phyloP scores from a whole-genome alignment of 1,140 invertebrate species.

The Listronotus oregonensis region DNA sequence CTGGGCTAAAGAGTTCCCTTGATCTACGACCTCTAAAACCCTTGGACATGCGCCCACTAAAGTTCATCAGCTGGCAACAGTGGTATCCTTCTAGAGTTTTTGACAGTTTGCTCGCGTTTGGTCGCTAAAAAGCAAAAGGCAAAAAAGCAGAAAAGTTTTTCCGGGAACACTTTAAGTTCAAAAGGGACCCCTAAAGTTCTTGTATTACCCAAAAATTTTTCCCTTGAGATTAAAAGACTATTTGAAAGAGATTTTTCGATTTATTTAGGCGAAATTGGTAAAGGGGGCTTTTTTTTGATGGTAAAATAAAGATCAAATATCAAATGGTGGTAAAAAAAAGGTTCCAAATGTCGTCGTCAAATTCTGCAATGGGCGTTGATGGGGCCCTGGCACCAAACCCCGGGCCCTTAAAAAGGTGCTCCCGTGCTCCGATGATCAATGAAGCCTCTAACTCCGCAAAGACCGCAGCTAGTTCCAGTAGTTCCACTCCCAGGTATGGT shows the following conservation, averaged over 20 bases:
- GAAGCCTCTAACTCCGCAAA: constrained; percentile 60
- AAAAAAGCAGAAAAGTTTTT: background rate
- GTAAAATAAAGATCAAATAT: constrained; percentile 23
- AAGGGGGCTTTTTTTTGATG: background rate
- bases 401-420: constrained; percentile 75
- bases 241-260: background rate
- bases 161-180: background rate
- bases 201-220: background rate
- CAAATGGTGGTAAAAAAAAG: constrained; percentile 25
- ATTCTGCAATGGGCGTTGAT: constrained; percentile 65
- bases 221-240: background rate
- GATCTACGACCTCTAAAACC: no score
- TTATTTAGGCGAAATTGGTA: background rate
- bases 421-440: constrained; percentile 84
- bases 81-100: background rate
- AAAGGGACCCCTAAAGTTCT: background rate
- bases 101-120: background rate
- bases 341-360: constrained; percentile 51
- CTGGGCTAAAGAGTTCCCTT: no score
- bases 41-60: no score
- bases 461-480: constrained; percentile 57
- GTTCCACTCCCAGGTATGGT: constrained; percentile 57
- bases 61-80: no score
- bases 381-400: constrained; percentile 57
- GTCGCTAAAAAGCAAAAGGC: background rate